Percentiles rank a stretch among this genome's conserved stretches.
phyloP scores from a whole-genome alignment of 35 echinoderm and acorn worm genomes.

The Diadema setosum region DNA sequence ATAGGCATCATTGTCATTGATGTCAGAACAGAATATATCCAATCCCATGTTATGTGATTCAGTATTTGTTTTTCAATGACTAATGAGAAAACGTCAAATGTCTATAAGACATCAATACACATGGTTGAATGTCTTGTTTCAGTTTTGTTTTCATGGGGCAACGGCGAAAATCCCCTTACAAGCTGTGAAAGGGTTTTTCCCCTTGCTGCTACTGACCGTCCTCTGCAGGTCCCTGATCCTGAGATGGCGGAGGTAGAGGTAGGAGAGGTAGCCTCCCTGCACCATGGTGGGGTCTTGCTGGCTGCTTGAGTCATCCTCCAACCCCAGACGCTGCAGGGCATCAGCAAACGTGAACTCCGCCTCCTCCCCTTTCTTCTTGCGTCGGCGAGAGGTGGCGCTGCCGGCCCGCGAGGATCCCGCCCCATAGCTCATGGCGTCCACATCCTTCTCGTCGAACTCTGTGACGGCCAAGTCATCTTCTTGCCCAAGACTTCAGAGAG shows the following conservation, averaged over 20 bases:
- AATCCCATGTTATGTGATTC: too few species aligned
- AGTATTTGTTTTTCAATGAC: too few species aligned
- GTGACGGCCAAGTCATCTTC: conserved; percentile 71
- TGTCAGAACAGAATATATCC: too few species aligned
- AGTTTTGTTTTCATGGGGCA: too few species aligned
- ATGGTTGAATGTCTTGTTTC: too few species aligned
- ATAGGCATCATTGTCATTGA: too few species aligned
- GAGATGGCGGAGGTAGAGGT: conserved; percentile 84
- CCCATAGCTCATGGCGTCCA: conserved; percentile 81
- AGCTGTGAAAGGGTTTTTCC: neutral
- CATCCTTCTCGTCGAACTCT: conserved; percentile 97
- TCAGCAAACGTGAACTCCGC: conserved; percentile 69
- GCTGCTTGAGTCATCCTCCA: conserved; percentile 81
- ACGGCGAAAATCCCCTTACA: too few species aligned
- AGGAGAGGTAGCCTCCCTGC: conserved; percentile 88
- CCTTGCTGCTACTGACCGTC: conserved; percentile 61
- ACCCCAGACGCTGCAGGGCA: conserved; percentile 84
- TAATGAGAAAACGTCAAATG: too few species aligned
- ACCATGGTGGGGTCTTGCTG: conserved; percentile 90
- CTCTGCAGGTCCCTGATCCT: conserved; percentile 90
- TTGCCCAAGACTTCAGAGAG: conserved; percentile 37
- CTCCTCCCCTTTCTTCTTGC: conserved; percentile 31
- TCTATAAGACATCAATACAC: too few species aligned
- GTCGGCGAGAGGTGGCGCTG: conserved; percentile 6
- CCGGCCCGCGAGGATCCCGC: conserved; percentile 41